Evolutionary conservation across 2,888 invertebrate genomes (phyloP).

Genomic region (Parnassius glacialis): DNA sequence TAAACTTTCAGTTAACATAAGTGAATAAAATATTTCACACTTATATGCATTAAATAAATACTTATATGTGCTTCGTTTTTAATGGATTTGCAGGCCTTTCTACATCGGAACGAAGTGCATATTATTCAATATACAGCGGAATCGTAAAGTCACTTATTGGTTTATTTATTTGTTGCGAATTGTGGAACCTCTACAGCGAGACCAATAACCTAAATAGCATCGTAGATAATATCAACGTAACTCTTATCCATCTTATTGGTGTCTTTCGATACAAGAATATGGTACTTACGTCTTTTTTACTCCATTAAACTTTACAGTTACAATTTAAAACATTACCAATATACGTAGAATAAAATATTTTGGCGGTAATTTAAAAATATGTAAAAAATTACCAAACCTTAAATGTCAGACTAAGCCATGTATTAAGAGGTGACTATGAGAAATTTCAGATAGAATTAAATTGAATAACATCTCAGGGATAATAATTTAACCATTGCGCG

Average conservation of each 20-base stretch:
- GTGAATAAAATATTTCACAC: neutral
- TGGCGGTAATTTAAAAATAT: no score
- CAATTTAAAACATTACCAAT: no score
- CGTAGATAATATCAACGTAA: constrained; percentile 48
- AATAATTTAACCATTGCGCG: no score
- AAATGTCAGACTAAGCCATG: no score
- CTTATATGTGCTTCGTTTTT: neutral
- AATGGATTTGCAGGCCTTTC: constrained; percentile 29
- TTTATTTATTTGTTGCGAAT: constrained; percentile 48
- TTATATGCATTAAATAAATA: neutral
- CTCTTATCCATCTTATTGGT: constrained; percentile 51
- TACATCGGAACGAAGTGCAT: constrained; percentile 39
- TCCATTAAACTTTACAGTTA: no score
- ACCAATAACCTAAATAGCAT: constrained; percentile 46
- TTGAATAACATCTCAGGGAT: no score
- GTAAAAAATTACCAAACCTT: no score
- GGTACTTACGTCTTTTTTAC: constrained; percentile 40
- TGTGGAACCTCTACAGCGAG: constrained; percentile 48
- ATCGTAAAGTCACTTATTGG: constrained; percentile 44
- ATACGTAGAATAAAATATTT: no score
- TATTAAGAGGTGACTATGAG: no score
- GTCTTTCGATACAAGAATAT: constrained; percentile 57
- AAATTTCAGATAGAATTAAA: no score
- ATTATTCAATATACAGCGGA: constrained; percentile 50
- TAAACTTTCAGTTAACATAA: no score